A percentile compares a stretch with the other conserved stretches of the same genome.
Evolutionary conservation across 2,113 vertebrate genomes (phyloP).

Genomic region (Erinaceus europaeus): DNA sequence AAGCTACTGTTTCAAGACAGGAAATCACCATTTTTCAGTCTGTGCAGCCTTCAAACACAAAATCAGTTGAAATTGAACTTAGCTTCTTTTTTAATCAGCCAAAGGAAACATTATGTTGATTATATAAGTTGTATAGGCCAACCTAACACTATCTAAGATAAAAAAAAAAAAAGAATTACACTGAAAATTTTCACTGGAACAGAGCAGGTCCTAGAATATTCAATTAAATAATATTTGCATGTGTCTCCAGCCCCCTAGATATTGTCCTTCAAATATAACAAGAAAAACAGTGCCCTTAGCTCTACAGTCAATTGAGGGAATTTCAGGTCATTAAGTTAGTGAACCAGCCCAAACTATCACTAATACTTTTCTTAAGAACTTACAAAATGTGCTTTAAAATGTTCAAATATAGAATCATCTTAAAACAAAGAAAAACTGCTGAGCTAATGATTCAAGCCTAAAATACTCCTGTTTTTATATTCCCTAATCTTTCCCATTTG

Average conservation of each 20-base stretch:
- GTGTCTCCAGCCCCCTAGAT: not conserved
- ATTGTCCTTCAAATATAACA: not conserved
- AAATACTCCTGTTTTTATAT: not conserved
- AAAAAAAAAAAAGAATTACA: conserved; percentile 57
- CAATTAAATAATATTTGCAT: not conserved
- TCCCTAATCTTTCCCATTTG: not conserved
- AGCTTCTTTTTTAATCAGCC: conserved; percentile 71
- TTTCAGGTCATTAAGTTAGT: not conserved
- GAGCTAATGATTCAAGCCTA: not conserved
- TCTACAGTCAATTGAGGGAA: not conserved
- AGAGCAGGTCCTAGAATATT: conserved; percentile 39
- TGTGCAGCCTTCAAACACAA: conserved; percentile 63
- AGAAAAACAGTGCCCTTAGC: not conserved
- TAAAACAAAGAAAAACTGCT: not conserved
- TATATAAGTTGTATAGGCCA: conserved; percentile 47
- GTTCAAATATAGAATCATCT: not conserved
- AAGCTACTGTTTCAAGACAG: not conserved
- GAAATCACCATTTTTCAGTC: conserved; percentile 57
- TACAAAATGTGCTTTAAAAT: not conserved
- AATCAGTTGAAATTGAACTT: conserved; percentile 71
- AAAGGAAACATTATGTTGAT: conserved; percentile 72
- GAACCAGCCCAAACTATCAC: not conserved
- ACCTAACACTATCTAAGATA: conserved; percentile 59
- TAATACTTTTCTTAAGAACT: not conserved
- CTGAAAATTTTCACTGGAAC: conserved; percentile 56